Evolutionary conservation across 2,797 vertebrate genomes (phyloP).

Genomic region (Lycodopsis pacificus): DNA sequence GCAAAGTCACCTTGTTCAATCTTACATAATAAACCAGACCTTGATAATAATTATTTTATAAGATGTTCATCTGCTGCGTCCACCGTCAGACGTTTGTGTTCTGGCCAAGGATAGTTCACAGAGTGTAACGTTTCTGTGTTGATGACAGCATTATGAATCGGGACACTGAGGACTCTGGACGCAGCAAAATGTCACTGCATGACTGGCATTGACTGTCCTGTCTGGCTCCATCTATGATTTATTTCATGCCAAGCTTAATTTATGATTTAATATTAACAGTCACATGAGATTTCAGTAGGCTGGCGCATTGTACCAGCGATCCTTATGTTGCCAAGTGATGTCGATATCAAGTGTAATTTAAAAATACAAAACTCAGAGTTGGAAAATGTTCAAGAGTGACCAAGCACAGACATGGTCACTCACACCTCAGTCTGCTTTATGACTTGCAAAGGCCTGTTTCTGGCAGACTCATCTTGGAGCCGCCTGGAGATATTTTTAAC

Average conservation of each 20-base stretch:
- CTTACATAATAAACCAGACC: conserved; percentile 28
- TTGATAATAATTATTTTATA: conserved; percentile 16
- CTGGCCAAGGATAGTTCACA: conserved; percentile 48
- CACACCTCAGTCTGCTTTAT: conserved; percentile 9
- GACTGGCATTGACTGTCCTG: conserved; percentile 11
- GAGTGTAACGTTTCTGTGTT: conserved; percentile 47
- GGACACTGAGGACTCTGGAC: conserved; percentile 46
- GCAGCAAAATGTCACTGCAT: conserved; percentile 51
- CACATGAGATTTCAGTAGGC: conserved; percentile 9
- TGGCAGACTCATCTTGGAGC: conserved; percentile 34
- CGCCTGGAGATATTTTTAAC: conserved; percentile 74
- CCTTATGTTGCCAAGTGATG: background rate
- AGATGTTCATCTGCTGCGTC: conserved; percentile 14
- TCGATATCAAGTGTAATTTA: background rate
- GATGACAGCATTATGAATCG: conserved; percentile 47
- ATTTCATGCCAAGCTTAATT: conserved; percentile 18
- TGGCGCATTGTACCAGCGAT: background rate
- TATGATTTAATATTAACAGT: conserved; percentile 28
- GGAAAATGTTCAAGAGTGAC: conserved; percentile 44
- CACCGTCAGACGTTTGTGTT: conserved; percentile 3
- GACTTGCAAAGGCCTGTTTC: too few species aligned
- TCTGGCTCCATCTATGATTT: conserved; percentile 10
- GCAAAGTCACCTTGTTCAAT: conserved; percentile 32
- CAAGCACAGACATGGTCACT: conserved; percentile 51
- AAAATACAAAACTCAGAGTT: conserved; percentile 4